phyloP scores from a whole-genome alignment of 2,888 invertebrate species.

The Eupithecia centaureata region DNA sequence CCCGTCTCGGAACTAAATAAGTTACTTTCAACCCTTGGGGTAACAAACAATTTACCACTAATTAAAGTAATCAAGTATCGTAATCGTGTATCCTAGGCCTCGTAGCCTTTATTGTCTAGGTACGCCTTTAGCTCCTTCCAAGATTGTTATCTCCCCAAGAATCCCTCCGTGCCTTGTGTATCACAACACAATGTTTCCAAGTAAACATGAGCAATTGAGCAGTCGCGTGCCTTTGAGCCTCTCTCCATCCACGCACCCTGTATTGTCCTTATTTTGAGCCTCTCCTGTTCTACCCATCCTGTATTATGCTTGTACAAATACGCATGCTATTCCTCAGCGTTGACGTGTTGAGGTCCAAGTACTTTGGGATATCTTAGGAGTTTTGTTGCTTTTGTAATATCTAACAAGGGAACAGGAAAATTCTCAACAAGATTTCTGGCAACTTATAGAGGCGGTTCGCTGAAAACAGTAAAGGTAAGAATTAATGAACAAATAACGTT shows the following conservation, averaged over 20 bases:
- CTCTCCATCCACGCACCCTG: conserved; percentile 25
- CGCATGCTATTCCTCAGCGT: conserved; percentile 17
- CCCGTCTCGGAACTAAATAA: too few species aligned
- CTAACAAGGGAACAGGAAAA: background rate
- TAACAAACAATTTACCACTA: too few species aligned
- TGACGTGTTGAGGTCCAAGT: background rate
- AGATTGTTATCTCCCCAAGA: background rate
- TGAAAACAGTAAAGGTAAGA: too few species aligned
- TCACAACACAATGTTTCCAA: conserved; percentile 22
- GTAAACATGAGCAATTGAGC: conserved; percentile 29
- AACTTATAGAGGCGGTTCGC: too few species aligned
- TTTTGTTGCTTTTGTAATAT: background rate
- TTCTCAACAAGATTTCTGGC: background rate
- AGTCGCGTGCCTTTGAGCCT: conserved; percentile 34
- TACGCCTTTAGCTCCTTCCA: background rate
- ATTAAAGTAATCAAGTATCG: too few species aligned
- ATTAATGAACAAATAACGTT: too few species aligned
- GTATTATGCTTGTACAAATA: conserved; percentile 32
- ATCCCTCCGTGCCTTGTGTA: conserved; percentile 22
- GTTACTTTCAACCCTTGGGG: too few species aligned
- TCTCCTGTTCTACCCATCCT: background rate
- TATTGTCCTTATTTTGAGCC: conserved; percentile 8
- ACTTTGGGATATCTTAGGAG: background rate
- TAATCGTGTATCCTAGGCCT: too few species aligned
- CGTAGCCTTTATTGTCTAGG: too few species aligned